Base-by-base conservation (phyloP, 2,797 vertebrate species). In the Acropternis orthonyx region DNA sequence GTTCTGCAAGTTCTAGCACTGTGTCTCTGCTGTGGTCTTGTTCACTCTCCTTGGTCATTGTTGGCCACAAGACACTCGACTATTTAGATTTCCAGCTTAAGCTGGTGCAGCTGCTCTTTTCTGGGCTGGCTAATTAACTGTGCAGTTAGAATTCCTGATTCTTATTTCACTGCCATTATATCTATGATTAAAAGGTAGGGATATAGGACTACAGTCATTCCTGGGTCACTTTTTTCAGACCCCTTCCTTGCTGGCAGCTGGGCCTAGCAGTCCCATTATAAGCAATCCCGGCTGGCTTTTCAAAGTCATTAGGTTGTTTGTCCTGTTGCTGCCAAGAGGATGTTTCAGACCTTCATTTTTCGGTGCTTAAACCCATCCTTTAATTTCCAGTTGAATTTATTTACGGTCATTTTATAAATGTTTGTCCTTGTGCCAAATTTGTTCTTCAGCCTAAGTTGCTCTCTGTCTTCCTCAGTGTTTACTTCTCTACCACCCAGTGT, bases 381-480 rank as follows among this genome's bases (percentile, higher is more conserved):
- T 89, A 71, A 91, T 95, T 94, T 92, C 37, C 37, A 85, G 48
- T 77, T 94, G 71, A 79, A 95, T 79, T 85, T 89, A 85, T 95
- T 93, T 71, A 92, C 65, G 56, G 39, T 28, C 23, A 14, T 92
- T 95, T 94, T 91, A 82, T 89, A 82, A 21, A 63, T 34, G 76
- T 89, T 94, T 91, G 80, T 94, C 71, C 49, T 56, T 36, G 48
- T 82, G 94, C 93, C 95, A 97, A 8, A 41, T 94, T 79, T 82
- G 36, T 93, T 82, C 83, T 93, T 92, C 44, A 77, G 71, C 19
- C 44, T 69, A 79, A 86, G 59, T 66, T 69, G 48, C 32, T 79
- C 48, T 61, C 30, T 86, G 43, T 41, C 19, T 66, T 85, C 67
- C 18, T 90, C 27, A 24, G 24, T 89, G 56, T 94, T 96, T 96